Base-by-base conservation (phyloP, 2,888 invertebrate genomes). In the Mythimna lalbum region DNA sequence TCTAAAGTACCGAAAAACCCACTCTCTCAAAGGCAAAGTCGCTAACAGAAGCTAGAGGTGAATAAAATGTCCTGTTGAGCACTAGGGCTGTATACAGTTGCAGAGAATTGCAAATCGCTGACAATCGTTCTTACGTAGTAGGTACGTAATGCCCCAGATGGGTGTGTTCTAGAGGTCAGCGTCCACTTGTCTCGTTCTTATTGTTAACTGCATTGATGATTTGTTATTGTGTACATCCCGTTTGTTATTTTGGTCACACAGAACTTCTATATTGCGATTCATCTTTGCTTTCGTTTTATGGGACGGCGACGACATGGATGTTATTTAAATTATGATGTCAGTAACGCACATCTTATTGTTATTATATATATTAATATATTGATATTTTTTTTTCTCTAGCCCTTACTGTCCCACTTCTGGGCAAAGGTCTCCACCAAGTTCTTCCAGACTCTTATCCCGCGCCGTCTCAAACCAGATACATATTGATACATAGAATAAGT, bases 141-240 rank as follows among this genome's bases (percentile, higher is more conserved):
- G n/a, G n/a, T 43, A 4, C 23, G 33, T 21, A 59, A 55, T 63
- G 63, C n/a, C 64, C 59, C 71, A 64, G 53, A 64, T 76, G 67
- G 64, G 72, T 59, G 75, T 64, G 75, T 69, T 59, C 65, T 59
- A 66, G 75, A 80, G 82, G 85, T 84, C 77, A 64, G 60, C 73
- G 56, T 65, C 10, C 85, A 84, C 83, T 82, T 84, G 84, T 77
- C 73, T 60, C 53, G 36, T 23, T 72, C 60, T 50, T 77, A 81
- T 84, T 84, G 77, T 84, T 70, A 56, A 67, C 43, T 49, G 65
- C 57, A 73, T 27, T 67, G 12, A 61, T 68, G 47, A 57, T 33
- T 63, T 74, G 61, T 49, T 27, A 50, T 21, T 61, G 33, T 76
- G 33, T 33, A 27, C 43, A 9, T 52, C 19, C 21, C 53, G 0